Conservation (phyloP, 1,140 invertebrate genomes). For the Tribolium castaneum region DNA sequence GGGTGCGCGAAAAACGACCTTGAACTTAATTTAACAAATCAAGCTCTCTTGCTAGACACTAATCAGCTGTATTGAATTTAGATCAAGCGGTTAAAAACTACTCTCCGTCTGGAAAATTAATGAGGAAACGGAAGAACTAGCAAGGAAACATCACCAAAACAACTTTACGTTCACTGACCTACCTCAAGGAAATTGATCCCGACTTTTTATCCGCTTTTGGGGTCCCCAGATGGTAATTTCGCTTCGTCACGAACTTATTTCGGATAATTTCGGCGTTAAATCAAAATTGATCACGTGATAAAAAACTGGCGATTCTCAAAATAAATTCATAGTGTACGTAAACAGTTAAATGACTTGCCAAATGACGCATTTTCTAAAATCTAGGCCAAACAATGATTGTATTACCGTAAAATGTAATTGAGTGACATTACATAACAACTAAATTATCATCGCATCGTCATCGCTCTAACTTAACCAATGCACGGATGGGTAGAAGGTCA, state of each 20-base stretch:
- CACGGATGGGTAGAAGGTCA: background rate
- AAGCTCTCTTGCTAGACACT: background rate
- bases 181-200: background rate
- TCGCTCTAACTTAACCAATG: background rate
- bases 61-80: conserved; percentile 15
- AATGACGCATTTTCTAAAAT: conserved; percentile 18
- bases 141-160: background rate
- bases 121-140: background rate
- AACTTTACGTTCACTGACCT: background rate
- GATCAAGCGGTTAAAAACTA: background rate
- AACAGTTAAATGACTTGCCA: conserved; percentile 21
- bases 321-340: conserved; percentile 8
- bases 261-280: too few species aligned
- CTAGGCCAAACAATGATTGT: background rate
- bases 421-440: background rate
- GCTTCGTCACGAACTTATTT: too few species aligned
- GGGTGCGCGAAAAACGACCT: conserved; percentile 4
- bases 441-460: conserved; percentile 12
- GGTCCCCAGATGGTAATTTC: too few species aligned
- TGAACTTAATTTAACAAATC: conserved; percentile 17
- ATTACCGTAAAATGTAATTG: background rate
- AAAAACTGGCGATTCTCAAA: background rate
- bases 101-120: background rate
- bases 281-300: conserved; percentile 2
- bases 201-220: background rate